Evolutionary conservation across 2,888 invertebrate species (phyloP).

Genomic region (Cryptus viduatorius): DNA sequence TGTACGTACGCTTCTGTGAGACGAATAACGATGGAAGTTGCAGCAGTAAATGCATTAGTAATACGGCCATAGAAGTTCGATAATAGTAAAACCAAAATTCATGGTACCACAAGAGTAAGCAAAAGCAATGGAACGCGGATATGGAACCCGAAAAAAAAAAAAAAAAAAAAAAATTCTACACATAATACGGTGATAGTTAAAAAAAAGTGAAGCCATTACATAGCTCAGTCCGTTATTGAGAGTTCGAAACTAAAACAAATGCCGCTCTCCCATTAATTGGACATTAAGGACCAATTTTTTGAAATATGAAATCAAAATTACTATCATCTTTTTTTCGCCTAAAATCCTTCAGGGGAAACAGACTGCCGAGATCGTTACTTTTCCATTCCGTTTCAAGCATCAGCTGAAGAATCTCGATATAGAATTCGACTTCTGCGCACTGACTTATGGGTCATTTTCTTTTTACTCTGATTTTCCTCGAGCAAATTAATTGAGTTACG

Average conservation of each 20-base stretch:
- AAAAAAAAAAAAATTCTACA: background rate
- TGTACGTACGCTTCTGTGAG: background rate
- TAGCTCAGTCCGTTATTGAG: too few species aligned
- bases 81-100: constrained; percentile 30
- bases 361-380: too few species aligned
- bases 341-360: too few species aligned
- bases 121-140: background rate
- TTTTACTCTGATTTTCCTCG: constrained; percentile 17
- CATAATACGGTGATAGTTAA: background rate
- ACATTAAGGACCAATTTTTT: too few species aligned
- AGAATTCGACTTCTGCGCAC: background rate
- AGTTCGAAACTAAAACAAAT: too few species aligned
- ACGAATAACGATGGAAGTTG: background rate
- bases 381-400: background rate
- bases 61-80: constrained; percentile 23
- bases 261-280: too few species aligned
- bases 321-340: too few species aligned
- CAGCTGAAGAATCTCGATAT: background rate
- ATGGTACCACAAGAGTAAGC: background rate
- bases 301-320: background rate
- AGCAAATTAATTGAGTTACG: constrained; percentile 2
- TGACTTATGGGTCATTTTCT: background rate
- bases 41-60: constrained; percentile 30
- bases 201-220: background rate
- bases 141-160: background rate